Conservation (phyloP, 2,888 invertebrate species). For the Sipunculus nudus region DNA sequence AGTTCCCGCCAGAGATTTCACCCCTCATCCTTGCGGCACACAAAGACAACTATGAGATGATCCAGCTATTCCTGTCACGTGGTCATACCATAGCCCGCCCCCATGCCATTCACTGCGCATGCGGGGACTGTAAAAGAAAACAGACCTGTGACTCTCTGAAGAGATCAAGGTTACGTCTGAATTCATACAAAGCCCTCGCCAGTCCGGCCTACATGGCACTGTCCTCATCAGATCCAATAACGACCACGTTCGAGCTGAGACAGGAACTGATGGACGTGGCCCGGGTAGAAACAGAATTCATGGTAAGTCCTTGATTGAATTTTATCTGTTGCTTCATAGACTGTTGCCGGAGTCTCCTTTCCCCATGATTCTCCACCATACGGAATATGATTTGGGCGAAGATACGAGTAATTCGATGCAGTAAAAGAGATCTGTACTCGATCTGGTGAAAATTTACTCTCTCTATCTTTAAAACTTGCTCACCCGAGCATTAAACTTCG, state of each 20-base stretch:
- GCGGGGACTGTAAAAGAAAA: slow-evolving; percentile 34
- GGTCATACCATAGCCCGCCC: slow-evolving; percentile 73
- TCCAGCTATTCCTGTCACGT: slow-evolving; percentile 72
- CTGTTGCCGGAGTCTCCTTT: too few relatives aligned
- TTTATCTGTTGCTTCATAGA: neutral
- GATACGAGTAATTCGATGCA: too few relatives aligned
- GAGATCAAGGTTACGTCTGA: slow-evolving; percentile 30
- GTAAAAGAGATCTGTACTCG: too few relatives aligned
- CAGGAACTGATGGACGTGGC: slow-evolving; percentile 39
- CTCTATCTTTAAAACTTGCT: too few relatives aligned
- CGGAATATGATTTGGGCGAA: too few relatives aligned
- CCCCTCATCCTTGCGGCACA: slow-evolving; percentile 76
- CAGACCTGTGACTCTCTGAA: slow-evolving; percentile 37
- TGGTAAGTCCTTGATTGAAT: slow-evolving; percentile 19
- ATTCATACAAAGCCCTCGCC: slow-evolving; percentile 36
- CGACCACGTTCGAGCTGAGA: slow-evolving; percentile 35
- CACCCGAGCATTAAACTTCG: too few relatives aligned
- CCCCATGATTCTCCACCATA: too few relatives aligned
- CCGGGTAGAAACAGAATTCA: slow-evolving; percentile 36
- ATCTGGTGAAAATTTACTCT: too few relatives aligned
- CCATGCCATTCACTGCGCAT: slow-evolving; percentile 64
- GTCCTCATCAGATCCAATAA: slow-evolving; percentile 34
- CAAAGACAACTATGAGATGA: slow-evolving; percentile 74
- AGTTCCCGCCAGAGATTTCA: slow-evolving; percentile 74
- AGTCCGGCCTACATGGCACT: slow-evolving; percentile 38